phyloP scores from a whole-genome alignment of 2,888 invertebrate species.

The Philereme transversata region DNA sequence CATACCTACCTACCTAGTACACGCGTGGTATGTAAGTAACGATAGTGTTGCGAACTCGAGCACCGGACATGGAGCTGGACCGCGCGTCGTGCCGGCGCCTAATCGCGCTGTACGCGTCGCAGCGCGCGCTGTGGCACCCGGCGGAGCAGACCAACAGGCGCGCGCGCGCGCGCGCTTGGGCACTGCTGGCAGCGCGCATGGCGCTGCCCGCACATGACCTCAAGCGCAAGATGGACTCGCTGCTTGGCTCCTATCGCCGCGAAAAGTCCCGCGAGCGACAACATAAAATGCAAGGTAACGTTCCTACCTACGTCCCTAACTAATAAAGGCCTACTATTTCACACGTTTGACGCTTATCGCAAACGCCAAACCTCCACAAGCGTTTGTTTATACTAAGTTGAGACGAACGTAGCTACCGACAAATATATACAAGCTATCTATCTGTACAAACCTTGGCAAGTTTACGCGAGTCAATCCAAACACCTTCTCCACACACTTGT shows the following conservation, averaged over 20 bases:
- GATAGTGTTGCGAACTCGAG: too few relatives aligned
- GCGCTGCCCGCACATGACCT: not conserved
- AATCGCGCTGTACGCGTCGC: not conserved
- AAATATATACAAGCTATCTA: too few relatives aligned
- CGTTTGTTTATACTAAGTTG: too few relatives aligned
- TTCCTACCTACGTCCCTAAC: not conserved
- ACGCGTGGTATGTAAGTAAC: too few relatives aligned
- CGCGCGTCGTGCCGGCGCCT: not conserved
- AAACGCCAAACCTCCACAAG: too few relatives aligned
- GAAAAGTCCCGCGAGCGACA: slow-evolving; percentile 8
- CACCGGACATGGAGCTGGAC: not conserved
- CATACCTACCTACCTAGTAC: not conserved
- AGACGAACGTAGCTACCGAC: too few relatives aligned
- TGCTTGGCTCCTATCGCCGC: slow-evolving; percentile 8
- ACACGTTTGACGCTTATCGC: too few relatives aligned
- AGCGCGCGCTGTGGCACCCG: slow-evolving; percentile 12
- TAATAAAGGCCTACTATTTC: too few relatives aligned
- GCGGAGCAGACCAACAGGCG: not conserved
- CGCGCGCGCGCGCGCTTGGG: not conserved
- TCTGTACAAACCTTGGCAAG: too few relatives aligned
- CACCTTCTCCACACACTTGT: too few relatives aligned
- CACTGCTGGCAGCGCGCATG: slow-evolving; percentile 2
- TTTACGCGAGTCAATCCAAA: too few relatives aligned
- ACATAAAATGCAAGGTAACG: not conserved
- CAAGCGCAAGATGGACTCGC: slow-evolving; percentile 11